Evolutionary conservation across 37 sponge, comb jelly and placozoan species (phyloP), one percentile per base, ranked within the genome.

Genomic region (Amphimedon queenslandica): DNA sequence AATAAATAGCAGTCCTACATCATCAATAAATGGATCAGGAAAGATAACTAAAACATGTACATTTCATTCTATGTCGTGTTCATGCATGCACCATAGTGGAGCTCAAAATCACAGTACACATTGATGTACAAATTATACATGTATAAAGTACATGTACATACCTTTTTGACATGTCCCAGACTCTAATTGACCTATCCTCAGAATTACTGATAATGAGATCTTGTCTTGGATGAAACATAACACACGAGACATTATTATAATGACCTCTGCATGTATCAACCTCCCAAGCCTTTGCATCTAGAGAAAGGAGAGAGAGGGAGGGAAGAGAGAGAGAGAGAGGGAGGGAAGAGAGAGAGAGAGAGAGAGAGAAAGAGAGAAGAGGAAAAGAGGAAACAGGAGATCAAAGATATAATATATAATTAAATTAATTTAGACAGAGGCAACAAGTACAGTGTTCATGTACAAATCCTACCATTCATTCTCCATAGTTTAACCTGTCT

Each of bases 181-280:
- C 94, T 39, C 89, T 64, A 47, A 95, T 91, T 64, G 81, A 90
- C 55, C 91, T 77, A 72, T 95, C 96, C 56, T 95, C 96, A 18
- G 87, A 85, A 89, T 87, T 31, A 92, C 91, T 91, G 73, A 98
- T 75, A 56, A 98, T 94, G 29, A 98, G 89, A 24, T 98, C 99
- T 51, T 86, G 84, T 18, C 94, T 76, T 37, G 99, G 99, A 57
- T 98, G 99, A 74, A 98, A 98, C 38, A 98, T 63, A 40, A 66
- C 87, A 37, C 90, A 86, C 74, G 90, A 91, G 43, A 98, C 99
- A 75, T 98, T 98, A 78, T 93, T 98, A 80, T 87, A 98, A 73
- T 98, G 99, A 28, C 99, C 99, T 38, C 99, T 63, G 56, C 99
- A 98, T 31, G 99, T 94, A 76, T 98, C 99, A 64, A 98, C 99